Evolutionary conservation across 2,797 vertebrate species (phyloP), one percentile per base, ranked within the genome.

Genomic region (Paedocypris micromegethes): DNA sequence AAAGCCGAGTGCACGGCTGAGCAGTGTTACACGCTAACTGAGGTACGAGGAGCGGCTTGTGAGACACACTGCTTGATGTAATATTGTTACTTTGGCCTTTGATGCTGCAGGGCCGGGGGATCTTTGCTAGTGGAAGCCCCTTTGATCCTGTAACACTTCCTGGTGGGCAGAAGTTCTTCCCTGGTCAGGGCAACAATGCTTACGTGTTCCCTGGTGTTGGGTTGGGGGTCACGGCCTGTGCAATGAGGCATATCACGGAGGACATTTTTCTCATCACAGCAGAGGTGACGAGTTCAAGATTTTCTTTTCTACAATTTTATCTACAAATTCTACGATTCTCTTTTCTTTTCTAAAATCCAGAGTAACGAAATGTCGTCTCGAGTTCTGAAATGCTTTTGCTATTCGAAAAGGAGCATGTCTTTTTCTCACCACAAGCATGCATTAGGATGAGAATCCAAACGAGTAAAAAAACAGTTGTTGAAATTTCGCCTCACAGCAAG

Each of bases 1-100:
- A 98, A 98, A 87, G 95, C 97, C 3, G 97, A 99, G 76, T 98
- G 97, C 77, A 96, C 95, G 4, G 97, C 97, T 45, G 94, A 98
- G 81, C 93, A 97, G 82, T 98, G 96, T 80, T 99, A 99, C 85
- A 84, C 75, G 6, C 70, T 93, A 38, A 97, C 95, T 70, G 81
- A 97, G 93, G 96, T 98, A 87, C 47, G 46, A 44, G 64, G 38
- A 62, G 41, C 59, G 9, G 9, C 40, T 8, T 69, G 47, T 70
- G 42, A 23, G 23, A 23, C 9, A 40, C 49, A 5, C 52, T 58
- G 6, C 50, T 51, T 38, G 6, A 43, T 45, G 53, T n/a, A 5
- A 50, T 47, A 6, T 73, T 51, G 55, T 6, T n/a, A 2, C 43
- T 1, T 45, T 2, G 44, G 61, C 54, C 4, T 59, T 59, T 67